Evolutionary conservation across 2,888 invertebrate genomes (phyloP).

Genomic region (Coronaproctus castanopsis): DNA sequence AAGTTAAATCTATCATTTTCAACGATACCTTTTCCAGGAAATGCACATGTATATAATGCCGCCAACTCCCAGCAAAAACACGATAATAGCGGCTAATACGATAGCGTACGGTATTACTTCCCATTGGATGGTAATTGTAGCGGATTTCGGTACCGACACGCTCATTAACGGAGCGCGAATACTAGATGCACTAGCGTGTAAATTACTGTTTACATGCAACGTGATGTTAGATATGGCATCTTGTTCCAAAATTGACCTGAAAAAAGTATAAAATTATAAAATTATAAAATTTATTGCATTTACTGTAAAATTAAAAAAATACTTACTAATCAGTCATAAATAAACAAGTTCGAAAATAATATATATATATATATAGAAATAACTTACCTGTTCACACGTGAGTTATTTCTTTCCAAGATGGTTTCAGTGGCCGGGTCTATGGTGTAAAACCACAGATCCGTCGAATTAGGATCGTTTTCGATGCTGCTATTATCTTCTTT

Average conservation of each 20-base stretch:
- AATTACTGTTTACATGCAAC: constrained; percentile 42
- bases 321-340: not conserved
- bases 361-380: too few relatives aligned
- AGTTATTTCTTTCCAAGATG: constrained; percentile 51
- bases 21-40: constrained; percentile 70
- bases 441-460: constrained; percentile 73
- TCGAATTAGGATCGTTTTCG: constrained; percentile 45
- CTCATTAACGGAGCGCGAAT: constrained; percentile 35
- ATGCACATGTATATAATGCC: constrained; percentile 85
- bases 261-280: constrained; percentile 17
- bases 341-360: too few relatives aligned
- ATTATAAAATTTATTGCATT: not conserved
- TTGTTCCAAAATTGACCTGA: constrained; percentile 37
- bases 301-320: not conserved
- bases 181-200: constrained; percentile 45
- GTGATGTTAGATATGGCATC: constrained; percentile 43
- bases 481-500: constrained; percentile 49
- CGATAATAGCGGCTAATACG: constrained; percentile 72
- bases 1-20: too few relatives aligned
- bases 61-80: constrained; percentile 62
- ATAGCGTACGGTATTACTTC: constrained; percentile 74
- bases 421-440: constrained; percentile 56
- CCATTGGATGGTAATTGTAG: constrained; percentile 33
- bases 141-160: constrained; percentile 27
- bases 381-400: constrained; percentile 45